Percentiles rank a stretch among this genome's conserved stretches.
phyloP scores from a whole-genome alignment of 2,797 vertebrate genomes.

The Remorina albescens region DNA sequence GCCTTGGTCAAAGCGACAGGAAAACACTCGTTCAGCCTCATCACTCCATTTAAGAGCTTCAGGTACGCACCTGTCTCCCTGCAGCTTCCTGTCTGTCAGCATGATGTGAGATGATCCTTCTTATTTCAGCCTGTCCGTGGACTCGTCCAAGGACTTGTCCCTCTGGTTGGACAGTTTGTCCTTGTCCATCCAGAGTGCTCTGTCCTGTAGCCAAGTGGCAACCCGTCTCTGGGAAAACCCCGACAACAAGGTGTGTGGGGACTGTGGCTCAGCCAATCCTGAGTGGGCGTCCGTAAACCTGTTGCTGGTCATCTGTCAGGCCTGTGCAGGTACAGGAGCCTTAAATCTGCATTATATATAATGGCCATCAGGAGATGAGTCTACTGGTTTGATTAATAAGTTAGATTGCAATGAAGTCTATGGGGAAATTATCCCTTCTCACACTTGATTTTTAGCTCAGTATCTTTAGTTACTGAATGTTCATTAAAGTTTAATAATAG shows the following conservation, averaged over 20 bases:
- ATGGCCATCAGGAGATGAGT: no score
- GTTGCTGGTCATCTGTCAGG: conserved; percentile 83
- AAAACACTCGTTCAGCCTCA: conserved; percentile 78
- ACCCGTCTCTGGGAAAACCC: conserved; percentile 80
- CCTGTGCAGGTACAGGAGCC: conserved; percentile 76
- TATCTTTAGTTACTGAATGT: no score
- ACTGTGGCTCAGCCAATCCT: conserved; percentile 78
- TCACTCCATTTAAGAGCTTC: conserved; percentile 83
- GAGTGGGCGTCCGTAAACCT: conserved; percentile 87
- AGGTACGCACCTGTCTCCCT: conserved; percentile 48
- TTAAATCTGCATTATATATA: no score
- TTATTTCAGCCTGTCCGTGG: conserved; percentile 76
- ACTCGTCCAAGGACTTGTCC: conserved; percentile 75
- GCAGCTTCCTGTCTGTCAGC: conserved; percentile 3
- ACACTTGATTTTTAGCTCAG: no score
- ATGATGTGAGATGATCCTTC: no score
- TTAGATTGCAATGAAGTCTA: no score
- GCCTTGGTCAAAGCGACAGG: conserved; percentile 74
- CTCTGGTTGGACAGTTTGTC: conserved; percentile 78
- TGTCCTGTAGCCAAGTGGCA: conserved; percentile 82
- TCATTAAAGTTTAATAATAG: no score
- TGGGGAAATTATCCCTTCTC: no score
- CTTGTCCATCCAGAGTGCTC: conserved; percentile 73
- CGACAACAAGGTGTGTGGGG: conserved; percentile 82
- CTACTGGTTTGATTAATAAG: no score